Base-by-base conservation (phyloP, 2,888 invertebrate genomes). In the Chymomyza procnemis region DNA sequence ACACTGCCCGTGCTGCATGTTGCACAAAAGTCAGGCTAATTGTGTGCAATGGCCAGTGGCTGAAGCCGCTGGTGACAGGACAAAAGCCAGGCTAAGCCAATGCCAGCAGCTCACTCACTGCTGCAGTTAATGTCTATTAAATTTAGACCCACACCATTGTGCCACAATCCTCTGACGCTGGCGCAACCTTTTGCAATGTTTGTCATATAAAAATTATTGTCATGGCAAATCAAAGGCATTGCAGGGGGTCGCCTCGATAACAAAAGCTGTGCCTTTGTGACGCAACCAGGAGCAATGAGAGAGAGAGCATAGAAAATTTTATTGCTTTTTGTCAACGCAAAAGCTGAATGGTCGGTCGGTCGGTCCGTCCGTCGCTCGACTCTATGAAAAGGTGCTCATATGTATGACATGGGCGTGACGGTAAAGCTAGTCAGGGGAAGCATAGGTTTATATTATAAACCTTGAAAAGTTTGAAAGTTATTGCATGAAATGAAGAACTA, bases 21-120 rank as follows among this genome's bases (percentile, higher is more conserved):
- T 47, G n/a, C 47, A 48, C 52, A 52, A 68, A 62, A 64, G 67
- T 57, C 60, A 61, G 65, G 67, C 64, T 63, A 68, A 76, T 63
- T 60, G 60, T 60, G 65, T 54, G 65, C 54, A 26, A 67, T 57
- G 54, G 57, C 52, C 68, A 22, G 48, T 58, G 48, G 57, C 19
- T 18, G 47, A n/a, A 26, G 34, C 26, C 26, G 9, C 16, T 47
- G 59, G 14, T 55, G 55, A 21, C n/a, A n/a, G 16, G 16, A 14
- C 50, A 30, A 58, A 58, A 58, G 30, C 26, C 18, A 26, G 18
- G 18, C 34, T 18, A 16, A n/a, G 9, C 30, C 18, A 14, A n/a
- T 14, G 4, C 18, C 21, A 55, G 55, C 21, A 26, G 1, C 26
- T 56, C 26, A n/a, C 26, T 12, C 34, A 34, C 18, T 50, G 4